Conservation (phyloP, 1,140 invertebrate genomes). For the Manduca sexta region DNA sequence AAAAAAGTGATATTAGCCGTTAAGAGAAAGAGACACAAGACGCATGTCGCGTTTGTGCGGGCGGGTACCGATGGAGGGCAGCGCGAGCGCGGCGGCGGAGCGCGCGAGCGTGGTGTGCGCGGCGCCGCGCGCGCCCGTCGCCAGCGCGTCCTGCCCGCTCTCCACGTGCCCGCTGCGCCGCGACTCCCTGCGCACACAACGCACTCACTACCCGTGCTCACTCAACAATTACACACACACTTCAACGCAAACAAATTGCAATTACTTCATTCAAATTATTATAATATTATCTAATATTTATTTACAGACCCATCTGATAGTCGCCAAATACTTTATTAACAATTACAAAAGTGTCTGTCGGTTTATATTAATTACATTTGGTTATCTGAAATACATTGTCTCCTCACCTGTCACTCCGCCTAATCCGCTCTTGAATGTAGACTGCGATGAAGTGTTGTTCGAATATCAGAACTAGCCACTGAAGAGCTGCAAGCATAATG, state of each 20-base stretch:
- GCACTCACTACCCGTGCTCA: too few species aligned
- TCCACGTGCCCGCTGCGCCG: slow-evolving; percentile 32
- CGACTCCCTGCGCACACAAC: slow-evolving; percentile 24
- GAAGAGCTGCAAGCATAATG: slow-evolving; percentile 76
- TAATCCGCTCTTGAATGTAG: slow-evolving; percentile 78
- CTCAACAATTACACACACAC: background rate
- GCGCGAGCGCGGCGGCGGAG: slow-evolving; percentile 20
- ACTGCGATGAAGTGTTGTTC: slow-evolving; percentile 91
- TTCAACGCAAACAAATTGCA: background rate
- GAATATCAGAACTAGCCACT: slow-evolving; percentile 93
- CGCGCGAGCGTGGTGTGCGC: slow-evolving; percentile 15
- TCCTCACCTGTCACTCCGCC: slow-evolving; percentile 39
- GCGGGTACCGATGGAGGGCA: slow-evolving; percentile 43
- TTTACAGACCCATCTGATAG: too few species aligned
- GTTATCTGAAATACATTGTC: background rate
- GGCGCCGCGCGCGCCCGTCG: slow-evolving; percentile 11
- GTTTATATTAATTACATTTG: too few species aligned
- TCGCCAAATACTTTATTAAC: too few species aligned
- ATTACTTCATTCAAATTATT: too few species aligned
- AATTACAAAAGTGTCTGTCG: too few species aligned
- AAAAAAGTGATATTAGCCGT: too few species aligned
- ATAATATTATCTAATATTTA: too few species aligned
- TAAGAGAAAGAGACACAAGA: too few species aligned
- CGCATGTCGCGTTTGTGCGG: too few species aligned
- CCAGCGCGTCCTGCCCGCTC: slow-evolving; percentile 41